Conservation (phyloP, 2,888 invertebrate genomes). For the Taenaris catops region DNA sequence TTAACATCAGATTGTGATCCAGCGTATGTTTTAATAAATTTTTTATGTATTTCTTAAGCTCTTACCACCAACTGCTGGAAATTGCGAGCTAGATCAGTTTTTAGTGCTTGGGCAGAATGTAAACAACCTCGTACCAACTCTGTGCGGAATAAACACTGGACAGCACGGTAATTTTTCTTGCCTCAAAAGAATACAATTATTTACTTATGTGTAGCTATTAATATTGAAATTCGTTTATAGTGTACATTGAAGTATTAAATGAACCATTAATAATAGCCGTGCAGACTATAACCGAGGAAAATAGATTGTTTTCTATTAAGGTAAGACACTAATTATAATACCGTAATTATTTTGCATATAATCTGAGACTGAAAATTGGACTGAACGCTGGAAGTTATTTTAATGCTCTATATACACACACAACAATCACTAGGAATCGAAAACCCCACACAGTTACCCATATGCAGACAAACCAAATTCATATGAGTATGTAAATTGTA, state of each 20-base stretch:
- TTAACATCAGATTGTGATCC: no score
- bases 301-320: slow-evolving; percentile 82
- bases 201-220: neutral
- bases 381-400: no score
- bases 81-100: slow-evolving; percentile 84
- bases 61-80: slow-evolving; percentile 83
- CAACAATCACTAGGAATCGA: no score
- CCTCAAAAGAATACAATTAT: no score
- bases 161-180: slow-evolving; percentile 82
- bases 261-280: slow-evolving; percentile 84
- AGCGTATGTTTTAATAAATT: no score
- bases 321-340: no score
- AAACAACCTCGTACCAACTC: slow-evolving; percentile 83
- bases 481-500: no score
- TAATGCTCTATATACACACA: no score
- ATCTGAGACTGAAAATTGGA: no score
- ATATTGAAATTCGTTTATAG: slow-evolving; percentile 55
- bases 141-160: slow-evolving; percentile 88
- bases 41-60: slow-evolving; percentile 59
- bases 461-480: no score
- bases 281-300: slow-evolving; percentile 75
- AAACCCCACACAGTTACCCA: no score
- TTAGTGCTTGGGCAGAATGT: slow-evolving; percentile 85
- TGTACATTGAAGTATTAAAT: slow-evolving; percentile 84
- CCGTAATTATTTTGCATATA: no score